Conservation (phyloP, 2,888 invertebrate genomes). For the Eubasilissa splendida region DNA sequence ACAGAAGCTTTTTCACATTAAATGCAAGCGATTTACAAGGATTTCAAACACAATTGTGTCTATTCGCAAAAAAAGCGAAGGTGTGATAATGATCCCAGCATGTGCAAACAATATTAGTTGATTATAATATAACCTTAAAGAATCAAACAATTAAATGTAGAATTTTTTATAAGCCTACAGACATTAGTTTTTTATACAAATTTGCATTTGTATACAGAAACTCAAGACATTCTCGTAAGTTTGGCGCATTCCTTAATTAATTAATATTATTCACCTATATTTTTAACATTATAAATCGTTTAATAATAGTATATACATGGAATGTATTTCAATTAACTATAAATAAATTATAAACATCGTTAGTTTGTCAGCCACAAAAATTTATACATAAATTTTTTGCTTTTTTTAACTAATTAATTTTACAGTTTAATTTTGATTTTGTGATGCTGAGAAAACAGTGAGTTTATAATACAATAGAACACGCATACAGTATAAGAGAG, state of each 20-base stretch:
- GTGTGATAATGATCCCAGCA: neutral
- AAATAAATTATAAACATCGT: neutral
- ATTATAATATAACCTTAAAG: conserved; percentile 5
- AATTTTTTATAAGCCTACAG: conserved; percentile 31
- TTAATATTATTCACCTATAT: conserved; percentile 17
- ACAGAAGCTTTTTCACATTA: neutral
- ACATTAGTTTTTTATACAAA: conserved; percentile 25
- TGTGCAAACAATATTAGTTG: neutral
- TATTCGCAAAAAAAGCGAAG: too few relatives aligned
- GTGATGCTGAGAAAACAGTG: neutral
- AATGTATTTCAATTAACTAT: conserved; percentile 40
- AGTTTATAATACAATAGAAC: neutral
- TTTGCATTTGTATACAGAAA: conserved; percentile 11
- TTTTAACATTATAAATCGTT: conserved; percentile 42
- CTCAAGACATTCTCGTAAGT: neutral
- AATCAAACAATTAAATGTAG: neutral
- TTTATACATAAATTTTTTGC: too few relatives aligned
- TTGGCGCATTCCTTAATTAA: conserved; percentile 36
- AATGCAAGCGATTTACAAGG: neutral
- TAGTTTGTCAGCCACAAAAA: too few relatives aligned
- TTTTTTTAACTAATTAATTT: too few relatives aligned
- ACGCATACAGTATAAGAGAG: neutral
- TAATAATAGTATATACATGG: conserved; percentile 49
- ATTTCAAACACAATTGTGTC: too few relatives aligned
- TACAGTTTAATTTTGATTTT: too few relatives aligned